Evolutionary conservation across 2,113 vertebrate species (phyloP).

Genomic region (Brienomyrus longianalis): DNA sequence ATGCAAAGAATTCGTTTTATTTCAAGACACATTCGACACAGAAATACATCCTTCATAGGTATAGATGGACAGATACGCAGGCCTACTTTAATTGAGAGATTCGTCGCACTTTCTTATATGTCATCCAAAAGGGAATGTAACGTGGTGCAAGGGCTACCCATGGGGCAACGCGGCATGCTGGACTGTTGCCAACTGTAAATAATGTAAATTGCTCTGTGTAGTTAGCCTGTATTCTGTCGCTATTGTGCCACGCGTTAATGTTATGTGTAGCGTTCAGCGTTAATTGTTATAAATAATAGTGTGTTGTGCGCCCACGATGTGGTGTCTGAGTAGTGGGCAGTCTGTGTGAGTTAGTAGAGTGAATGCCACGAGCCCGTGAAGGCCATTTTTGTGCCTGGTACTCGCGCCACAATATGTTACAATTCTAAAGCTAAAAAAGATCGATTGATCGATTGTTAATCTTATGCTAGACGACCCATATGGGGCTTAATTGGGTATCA

Average conservation of each 20-base stretch:
- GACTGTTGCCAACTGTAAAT: neutral
- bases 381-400: neutral
- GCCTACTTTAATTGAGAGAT: constrained; percentile 9
- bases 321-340: neutral
- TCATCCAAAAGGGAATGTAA: constrained; percentile 43
- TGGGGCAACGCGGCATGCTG: neutral
- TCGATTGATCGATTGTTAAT: neutral
- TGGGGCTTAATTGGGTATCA: neutral
- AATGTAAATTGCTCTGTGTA: neutral
- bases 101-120: constrained; percentile 37
- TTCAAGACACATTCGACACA: constrained; percentile 32
- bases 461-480: neutral
- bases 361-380: neutral
- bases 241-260: neutral
- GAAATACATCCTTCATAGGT: neutral
- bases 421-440: neutral
- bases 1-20: constrained; percentile 49
- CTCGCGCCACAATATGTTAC: constrained; percentile 14
- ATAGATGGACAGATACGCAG: neutral
- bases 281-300: neutral
- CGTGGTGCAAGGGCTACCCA: neutral
- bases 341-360: neutral
- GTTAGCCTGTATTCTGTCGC: neutral
- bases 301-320: neutral
- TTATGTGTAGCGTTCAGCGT: neutral